phyloP scores from a whole-genome alignment of 2,113 vertebrate genomes.

The Prunella himalayana region DNA sequence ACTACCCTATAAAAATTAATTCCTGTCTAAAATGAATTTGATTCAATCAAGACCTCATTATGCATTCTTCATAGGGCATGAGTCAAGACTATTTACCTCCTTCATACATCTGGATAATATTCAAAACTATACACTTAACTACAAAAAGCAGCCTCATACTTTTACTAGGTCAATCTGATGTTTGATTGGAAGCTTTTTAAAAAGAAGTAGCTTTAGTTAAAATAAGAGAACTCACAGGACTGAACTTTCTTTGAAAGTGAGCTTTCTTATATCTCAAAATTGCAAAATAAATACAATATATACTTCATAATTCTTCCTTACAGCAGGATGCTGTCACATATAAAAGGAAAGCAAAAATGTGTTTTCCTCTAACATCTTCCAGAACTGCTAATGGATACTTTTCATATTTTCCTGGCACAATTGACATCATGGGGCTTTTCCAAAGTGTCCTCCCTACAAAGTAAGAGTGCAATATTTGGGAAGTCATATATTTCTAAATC shows the following conservation, averaged over 20 bases:
- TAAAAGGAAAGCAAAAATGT: not conserved
- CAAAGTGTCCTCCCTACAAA: not conserved
- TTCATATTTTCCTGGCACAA: not conserved
- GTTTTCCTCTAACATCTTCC: not conserved
- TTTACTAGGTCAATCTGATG: slow-evolving; percentile 27
- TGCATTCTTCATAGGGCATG: slow-evolving; percentile 64
- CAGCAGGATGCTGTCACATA: not conserved
- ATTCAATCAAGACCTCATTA: slow-evolving; percentile 75
- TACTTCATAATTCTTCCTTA: not conserved
- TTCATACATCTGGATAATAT: slow-evolving; percentile 68
- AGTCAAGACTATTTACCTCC: slow-evolving; percentile 70
- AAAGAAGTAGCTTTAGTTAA: slow-evolving; percentile 4
- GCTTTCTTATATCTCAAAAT: not conserved
- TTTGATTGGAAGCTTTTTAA: not conserved
- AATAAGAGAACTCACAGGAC: not conserved
- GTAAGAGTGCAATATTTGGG: not conserved
- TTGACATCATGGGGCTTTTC: not conserved
- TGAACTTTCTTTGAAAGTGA: not conserved
- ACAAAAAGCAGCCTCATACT: slow-evolving; percentile 60
- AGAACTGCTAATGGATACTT: not conserved
- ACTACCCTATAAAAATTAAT: slow-evolving; percentile 73
- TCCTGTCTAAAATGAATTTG: slow-evolving; percentile 76
- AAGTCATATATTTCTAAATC: not conserved
- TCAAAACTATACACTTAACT: slow-evolving; percentile 55
- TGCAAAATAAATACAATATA: not conserved